Evolutionary conservation across 2,797 vertebrate genomes (phyloP), one percentile per base, ranked within the genome.

Genomic region (Scyliorhinus canicula): DNA sequence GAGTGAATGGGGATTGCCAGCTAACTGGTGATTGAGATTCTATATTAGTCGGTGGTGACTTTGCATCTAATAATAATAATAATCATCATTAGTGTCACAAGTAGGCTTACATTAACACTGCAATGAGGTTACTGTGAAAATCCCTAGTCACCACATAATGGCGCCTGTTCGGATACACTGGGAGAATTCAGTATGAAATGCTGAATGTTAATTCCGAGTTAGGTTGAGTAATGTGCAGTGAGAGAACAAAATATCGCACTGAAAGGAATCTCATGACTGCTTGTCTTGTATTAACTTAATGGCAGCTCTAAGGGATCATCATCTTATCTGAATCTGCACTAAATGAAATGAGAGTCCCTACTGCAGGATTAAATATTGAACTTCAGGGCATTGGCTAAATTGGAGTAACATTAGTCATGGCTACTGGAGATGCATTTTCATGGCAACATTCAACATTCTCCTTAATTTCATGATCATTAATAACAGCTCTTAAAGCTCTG

Each of bases 271-370:
- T 21, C 44, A 28, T 77, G 74, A 57, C 95, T n/a, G 52, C 47
- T 40, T 24, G 50, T 79, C 52, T 60, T 0, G 35, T 19, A n/a
- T 57, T 16, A 88, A 57, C 31, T 50, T 35, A 79, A 84, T 84
- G 7, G n/a, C 16, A 69, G 26, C 93, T 63, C 63, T 74, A 95
- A 95, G 96, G 4, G 28, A 96, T 96, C 95, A 96, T 97, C 96
- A 97, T 97, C 96, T 96, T 93, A 52, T 55, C 96, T 96, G 96
- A 97, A 97, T 97, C 97, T 97, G 97, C 96, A 95, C 95, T 95
- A 96, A 96, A 95, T 95, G 96, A 96, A 96, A 96, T 97, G 97
- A 97, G 97, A 97, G 96, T 96, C 97, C 96, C 96, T 96, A 4
- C 2, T 88, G 50, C 57, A 35, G 28, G 50, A 88, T 88, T 55